Conservation (phyloP, 1,140 invertebrate genomes). For the Saccostrea cuccullata region DNA sequence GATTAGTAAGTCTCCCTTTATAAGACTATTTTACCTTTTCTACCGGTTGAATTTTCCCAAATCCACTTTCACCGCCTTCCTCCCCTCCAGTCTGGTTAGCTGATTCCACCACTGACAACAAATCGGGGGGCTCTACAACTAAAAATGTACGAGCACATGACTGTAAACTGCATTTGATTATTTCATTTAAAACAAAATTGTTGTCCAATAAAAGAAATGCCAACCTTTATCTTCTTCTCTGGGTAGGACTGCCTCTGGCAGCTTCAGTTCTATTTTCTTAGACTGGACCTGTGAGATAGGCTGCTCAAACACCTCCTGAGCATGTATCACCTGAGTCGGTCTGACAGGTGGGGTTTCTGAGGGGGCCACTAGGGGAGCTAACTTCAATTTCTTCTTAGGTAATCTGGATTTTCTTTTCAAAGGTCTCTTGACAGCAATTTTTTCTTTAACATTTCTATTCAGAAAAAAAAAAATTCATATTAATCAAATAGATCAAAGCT, state of each 20-base stretch:
- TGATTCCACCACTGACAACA: slow-evolving; percentile 12
- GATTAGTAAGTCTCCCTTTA: no score
- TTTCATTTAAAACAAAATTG: not conserved
- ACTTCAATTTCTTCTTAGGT: slow-evolving; percentile 81
- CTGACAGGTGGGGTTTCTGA: slow-evolving; percentile 36
- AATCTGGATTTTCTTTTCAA: slow-evolving; percentile 82
- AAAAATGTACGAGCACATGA: not conserved
- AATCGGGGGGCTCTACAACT: not conserved
- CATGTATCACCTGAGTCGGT: slow-evolving; percentile 71
- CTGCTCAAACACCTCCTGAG: slow-evolving; percentile 72
- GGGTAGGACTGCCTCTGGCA: slow-evolving; percentile 41
- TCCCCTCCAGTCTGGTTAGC: slow-evolving; percentile 56
- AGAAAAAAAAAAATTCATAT: not conserved
- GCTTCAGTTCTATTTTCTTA: slow-evolving; percentile 59
- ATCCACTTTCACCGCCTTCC: slow-evolving; percentile 63
- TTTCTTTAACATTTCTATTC: slow-evolving; percentile 53
- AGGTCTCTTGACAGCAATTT: slow-evolving; percentile 82
- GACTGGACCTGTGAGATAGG: slow-evolving; percentile 29
- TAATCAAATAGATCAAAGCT: no score
- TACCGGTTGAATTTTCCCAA: slow-evolving; percentile 67
- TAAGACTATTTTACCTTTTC: slow-evolving; percentile 51
- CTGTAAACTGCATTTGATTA: not conserved
- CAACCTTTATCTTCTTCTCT: not conserved
- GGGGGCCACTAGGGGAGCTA: slow-evolving; percentile 40
- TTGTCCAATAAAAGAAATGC: not conserved